Conservation (phyloP, 1,140 invertebrate species). For the Dufourea novaeangliae region DNA sequence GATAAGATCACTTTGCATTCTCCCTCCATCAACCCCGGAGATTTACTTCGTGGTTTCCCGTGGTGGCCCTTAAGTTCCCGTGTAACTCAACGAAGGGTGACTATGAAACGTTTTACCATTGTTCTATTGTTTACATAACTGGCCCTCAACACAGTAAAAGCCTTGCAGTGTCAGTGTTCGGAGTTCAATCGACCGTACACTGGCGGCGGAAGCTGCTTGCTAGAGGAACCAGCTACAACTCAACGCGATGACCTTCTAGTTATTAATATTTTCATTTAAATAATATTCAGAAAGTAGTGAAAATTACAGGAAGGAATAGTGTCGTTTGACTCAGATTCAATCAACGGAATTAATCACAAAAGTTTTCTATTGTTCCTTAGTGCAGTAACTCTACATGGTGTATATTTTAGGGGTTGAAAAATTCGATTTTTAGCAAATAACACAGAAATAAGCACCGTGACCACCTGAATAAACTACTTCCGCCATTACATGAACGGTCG, state of each 20-base stretch:
- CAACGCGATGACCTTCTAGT: too few species aligned
- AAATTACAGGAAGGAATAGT: too few species aligned
- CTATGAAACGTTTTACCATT: background rate
- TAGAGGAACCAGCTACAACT: too few species aligned
- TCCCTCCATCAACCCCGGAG: conserved; percentile 47
- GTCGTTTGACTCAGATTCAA: too few species aligned
- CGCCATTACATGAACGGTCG: background rate
- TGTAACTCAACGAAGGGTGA: background rate
- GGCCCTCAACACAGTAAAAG: background rate
- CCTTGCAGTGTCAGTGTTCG: background rate
- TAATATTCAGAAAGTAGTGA: too few species aligned
- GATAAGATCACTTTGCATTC: conserved; percentile 76
- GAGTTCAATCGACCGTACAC: background rate
- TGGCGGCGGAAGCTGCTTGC: background rate
- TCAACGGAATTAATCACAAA: too few species aligned
- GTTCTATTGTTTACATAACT: background rate
- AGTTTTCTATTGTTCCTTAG: too few species aligned
- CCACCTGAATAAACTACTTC: background rate
- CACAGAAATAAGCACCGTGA: too few species aligned
- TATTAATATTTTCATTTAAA: too few species aligned
- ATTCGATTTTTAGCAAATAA: too few species aligned
- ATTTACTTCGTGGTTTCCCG: conserved; percentile 16
- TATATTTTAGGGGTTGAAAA: too few species aligned
- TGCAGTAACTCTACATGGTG: too few species aligned
- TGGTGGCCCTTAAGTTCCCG: conserved; percentile 42